Percentiles rank a stretch among this genome's conserved stretches.
Evolutionary conservation across 2,113 vertebrate genomes (phyloP).

Genomic region (Macheiramphus alcinus): DNA sequence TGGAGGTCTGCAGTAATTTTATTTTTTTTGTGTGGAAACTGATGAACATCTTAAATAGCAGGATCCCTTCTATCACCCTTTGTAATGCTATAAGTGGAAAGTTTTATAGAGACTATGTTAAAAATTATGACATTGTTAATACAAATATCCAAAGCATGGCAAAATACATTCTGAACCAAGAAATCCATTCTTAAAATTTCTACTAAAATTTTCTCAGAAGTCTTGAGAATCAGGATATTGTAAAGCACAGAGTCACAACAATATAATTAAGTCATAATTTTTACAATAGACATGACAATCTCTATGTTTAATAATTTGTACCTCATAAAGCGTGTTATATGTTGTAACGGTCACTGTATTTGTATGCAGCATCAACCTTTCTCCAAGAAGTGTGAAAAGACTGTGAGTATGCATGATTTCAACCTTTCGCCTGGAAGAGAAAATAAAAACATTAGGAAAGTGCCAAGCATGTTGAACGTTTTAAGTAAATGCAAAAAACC

Average conservation of each 20-base stretch:
- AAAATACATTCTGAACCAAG: neutral
- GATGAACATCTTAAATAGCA: neutral
- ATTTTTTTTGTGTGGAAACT: neutral
- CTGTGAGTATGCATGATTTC: slow-evolving; percentile 99
- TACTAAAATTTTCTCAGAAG: neutral
- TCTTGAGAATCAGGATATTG: neutral
- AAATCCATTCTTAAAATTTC: neutral
- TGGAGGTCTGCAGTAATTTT: neutral
- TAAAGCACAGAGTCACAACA: neutral
- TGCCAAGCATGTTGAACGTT: neutral
- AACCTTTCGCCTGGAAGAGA: slow-evolving; percentile 86
- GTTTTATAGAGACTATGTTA: neutral
- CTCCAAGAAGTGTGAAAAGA: slow-evolving; percentile 94
- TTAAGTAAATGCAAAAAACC: neutral
- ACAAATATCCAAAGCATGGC: neutral
- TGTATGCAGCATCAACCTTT: slow-evolving; percentile 90
- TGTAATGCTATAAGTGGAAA: neutral
- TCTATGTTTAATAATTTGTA: slow-evolving; percentile 52
- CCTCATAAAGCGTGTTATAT: slow-evolving; percentile 97
- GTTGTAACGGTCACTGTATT: slow-evolving; percentile 91
- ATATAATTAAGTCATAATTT: neutral
- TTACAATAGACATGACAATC: neutral
- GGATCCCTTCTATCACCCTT: neutral
- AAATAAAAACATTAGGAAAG: neutral
- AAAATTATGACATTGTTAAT: neutral